phyloP scores from a whole-genome alignment of 1,140 invertebrate species.

The Phenacoccus solenopsis region DNA sequence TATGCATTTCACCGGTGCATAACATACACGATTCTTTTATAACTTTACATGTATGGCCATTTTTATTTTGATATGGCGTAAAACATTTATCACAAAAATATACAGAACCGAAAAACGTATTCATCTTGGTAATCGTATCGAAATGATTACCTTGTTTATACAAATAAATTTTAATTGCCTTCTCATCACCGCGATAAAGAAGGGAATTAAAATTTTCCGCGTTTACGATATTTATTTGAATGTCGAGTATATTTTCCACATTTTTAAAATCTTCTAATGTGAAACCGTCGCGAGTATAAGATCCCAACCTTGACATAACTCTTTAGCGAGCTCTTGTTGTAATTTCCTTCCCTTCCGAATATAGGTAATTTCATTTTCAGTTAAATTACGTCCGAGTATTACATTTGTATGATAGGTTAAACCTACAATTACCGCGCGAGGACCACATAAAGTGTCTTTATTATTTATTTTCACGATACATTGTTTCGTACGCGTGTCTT shows the following conservation, averaged over 20 bases:
- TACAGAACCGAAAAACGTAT: neutral
- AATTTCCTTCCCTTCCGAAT: conserved; percentile 6
- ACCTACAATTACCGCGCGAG: too few species aligned
- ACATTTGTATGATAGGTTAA: too few species aligned
- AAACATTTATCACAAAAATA: conserved; percentile 11
- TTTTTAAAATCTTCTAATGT: conserved; percentile 15
- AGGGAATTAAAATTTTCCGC: conserved; percentile 18
- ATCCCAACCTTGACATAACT: neutral
- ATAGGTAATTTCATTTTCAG: neutral
- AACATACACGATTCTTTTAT: neutral
- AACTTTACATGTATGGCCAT: neutral
- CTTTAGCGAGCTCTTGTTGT: conserved; percentile 6
- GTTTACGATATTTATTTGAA: conserved; percentile 12
- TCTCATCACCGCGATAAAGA: conserved; percentile 18
- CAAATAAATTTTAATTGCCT: conserved; percentile 11
- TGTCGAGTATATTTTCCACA: conserved; percentile 11
- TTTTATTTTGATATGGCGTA: conserved; percentile 15
- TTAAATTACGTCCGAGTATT: neutral
- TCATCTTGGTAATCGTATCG: conserved; percentile 3
- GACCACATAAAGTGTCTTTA: too few species aligned
- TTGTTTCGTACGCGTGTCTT: too few species aligned
- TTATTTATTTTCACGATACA: too few species aligned
- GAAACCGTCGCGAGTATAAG: conserved; percentile 9
- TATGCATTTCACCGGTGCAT: neutral
- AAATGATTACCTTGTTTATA: conserved; percentile 19